phyloP scores from a whole-genome alignment of 2,113 vertebrate genomes.

The Lipophrys pholis region DNA sequence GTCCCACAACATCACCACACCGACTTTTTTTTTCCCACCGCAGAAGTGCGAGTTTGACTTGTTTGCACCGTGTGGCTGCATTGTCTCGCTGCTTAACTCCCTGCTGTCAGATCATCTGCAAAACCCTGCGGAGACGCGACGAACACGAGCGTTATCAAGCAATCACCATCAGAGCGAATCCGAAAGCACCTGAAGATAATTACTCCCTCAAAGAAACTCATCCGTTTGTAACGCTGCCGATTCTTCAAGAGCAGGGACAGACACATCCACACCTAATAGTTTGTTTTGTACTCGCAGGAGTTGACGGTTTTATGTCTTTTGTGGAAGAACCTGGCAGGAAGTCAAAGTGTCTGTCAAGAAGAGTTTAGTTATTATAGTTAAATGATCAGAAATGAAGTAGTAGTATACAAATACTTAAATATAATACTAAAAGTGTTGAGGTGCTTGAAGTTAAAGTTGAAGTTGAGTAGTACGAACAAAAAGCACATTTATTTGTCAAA shows the following conservation, averaged over 20 bases:
- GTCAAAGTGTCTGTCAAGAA: constrained; percentile 7
- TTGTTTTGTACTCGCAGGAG: constrained; percentile 24
- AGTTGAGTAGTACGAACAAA: no score
- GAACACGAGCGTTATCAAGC: constrained; percentile 24
- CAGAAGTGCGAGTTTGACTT: constrained; percentile 48
- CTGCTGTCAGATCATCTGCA: no score
- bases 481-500: no score
- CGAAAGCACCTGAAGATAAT: constrained; percentile 18
- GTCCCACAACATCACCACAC: constrained; percentile 7
- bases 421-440: no score
- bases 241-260: constrained; percentile 39
- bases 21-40: constrained; percentile 17
- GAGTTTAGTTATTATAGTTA: background rate
- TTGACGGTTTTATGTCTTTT: constrained; percentile 28
- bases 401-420: no score
- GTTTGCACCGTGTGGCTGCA: constrained; percentile 44
- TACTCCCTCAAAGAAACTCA: constrained; percentile 18
- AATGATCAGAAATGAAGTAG: no score
- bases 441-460: no score
- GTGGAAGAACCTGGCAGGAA: constrained; percentile 15
- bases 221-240: constrained; percentile 26
- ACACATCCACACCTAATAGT: constrained; percentile 21
- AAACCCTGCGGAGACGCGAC: background rate
- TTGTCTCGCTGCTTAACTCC: constrained; percentile 57
- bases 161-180: constrained; percentile 50